A percentile compares a stretch with the other conserved stretches of the same genome.
phyloP scores from a whole-genome alignment of 2,888 invertebrate genomes.

The Pristionchus fissidentatus region DNA sequence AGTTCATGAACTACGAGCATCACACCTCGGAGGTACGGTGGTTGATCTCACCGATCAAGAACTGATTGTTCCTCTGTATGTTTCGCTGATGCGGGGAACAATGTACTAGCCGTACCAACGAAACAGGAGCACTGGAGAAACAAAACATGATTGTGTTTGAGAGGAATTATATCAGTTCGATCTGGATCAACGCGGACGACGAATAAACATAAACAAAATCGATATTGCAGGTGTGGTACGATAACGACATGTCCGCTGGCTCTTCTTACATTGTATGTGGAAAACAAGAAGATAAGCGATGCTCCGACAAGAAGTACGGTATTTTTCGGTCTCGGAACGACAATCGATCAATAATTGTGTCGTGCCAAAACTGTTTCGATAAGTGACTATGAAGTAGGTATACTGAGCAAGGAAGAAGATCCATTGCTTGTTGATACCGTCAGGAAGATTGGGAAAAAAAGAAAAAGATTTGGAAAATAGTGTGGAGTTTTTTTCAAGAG shows the following conservation, averaged over 20 bases:
- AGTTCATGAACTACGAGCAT: conserved; percentile 43
- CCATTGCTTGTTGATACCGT: too few relatives aligned
- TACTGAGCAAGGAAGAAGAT: too few relatives aligned
- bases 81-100: conserved; percentile 60
- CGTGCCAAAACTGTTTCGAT: too few relatives aligned
- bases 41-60: neutral
- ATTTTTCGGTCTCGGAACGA: too few relatives aligned
- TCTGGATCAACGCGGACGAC: conserved; percentile 49
- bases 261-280: conserved; percentile 46
- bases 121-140: conserved; percentile 48
- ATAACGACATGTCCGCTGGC: conserved; percentile 48
- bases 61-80: conserved; percentile 56
- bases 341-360: too few relatives aligned
- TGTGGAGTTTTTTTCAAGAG: too few relatives aligned
- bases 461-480: too few relatives aligned
- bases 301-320: conserved; percentile 31
- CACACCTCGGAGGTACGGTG: conserved; percentile 6
- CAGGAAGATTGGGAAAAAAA: too few relatives aligned
- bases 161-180: conserved; percentile 51
- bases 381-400: too few relatives aligned
- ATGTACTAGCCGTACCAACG: conserved; percentile 54
- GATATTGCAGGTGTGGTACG: conserved; percentile 46
- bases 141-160: neutral
- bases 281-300: conserved; percentile 41
- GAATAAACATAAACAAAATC: too few relatives aligned